Conservation (phyloP, 2,888 invertebrate species). For the Carpatolechia fugitivella region DNA sequence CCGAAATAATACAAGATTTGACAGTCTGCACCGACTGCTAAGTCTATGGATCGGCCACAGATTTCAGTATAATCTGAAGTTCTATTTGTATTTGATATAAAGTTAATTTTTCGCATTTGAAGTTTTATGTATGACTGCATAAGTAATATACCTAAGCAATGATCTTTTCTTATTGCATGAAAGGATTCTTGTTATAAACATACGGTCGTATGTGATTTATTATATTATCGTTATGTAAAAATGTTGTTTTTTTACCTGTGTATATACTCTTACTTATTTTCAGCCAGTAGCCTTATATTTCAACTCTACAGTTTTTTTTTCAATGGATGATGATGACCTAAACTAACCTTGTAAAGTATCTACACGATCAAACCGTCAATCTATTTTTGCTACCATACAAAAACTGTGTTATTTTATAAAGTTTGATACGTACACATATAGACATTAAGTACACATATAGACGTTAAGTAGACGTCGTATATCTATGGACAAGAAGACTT, state of each 20-base stretch:
- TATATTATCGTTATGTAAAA: too few species aligned
- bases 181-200: too few species aligned
- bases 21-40: constrained; percentile 42
- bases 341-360: background rate
- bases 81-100: background rate
- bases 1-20: constrained; percentile 72
- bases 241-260: too few species aligned
- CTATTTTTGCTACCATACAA: background rate
- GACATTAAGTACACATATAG: constrained; percentile 1
- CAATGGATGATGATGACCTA: background rate
- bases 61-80: background rate
- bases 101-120: background rate
- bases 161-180: too few species aligned
- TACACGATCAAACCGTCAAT: background rate
- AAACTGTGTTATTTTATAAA: background rate
- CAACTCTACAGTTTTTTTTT: too few species aligned
- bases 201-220: too few species aligned
- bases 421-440: background rate
- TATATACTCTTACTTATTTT: too few species aligned
- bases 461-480: background rate
- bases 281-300: too few species aligned
- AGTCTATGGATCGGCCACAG: too few species aligned
- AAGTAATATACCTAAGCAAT: too few species aligned
- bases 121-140: too few species aligned
- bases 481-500: constrained; percentile 17